Conservation (phyloP, 2,888 invertebrate species). For the Caenorhabditis sp. region DNA sequence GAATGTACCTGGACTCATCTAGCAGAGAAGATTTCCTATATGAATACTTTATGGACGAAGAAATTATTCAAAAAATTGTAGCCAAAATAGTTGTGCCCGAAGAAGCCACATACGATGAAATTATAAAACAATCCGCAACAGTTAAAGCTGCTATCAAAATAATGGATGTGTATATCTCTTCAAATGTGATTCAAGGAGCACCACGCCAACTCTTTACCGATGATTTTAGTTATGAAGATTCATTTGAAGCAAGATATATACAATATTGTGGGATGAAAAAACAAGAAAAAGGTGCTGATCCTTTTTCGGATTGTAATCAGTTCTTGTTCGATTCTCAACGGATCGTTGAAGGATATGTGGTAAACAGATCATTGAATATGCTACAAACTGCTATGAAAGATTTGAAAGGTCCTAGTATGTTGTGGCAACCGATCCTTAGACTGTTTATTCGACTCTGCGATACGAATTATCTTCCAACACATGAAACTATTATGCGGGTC, state of each 20-base stretch:
- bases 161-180: background rate
- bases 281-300: background rate
- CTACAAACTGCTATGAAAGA: constrained; percentile 21
- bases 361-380: constrained; percentile 23
- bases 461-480: constrained; percentile 53
- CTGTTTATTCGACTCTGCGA: constrained; percentile 49
- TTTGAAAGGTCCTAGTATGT: constrained; percentile 23
- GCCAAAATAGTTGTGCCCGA: constrained; percentile 13
- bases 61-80: constrained; percentile 20
- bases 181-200: background rate
- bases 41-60: constrained; percentile 26
- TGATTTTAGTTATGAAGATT: background rate
- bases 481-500: constrained; percentile 38
- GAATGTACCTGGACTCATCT: constrained; percentile 21
- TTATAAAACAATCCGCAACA: constrained; percentile 8
- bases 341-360: constrained; percentile 44
- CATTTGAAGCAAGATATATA: background rate
- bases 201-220: background rate
- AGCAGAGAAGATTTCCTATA: constrained; percentile 32
- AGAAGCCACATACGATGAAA: constrained; percentile 13
- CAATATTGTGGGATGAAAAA: background rate
- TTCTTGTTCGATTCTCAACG: constrained; percentile 9
- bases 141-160: constrained; percentile 14
- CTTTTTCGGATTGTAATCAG: background rate
- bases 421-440: constrained; percentile 50